These are phyloP conservation scores for Andrena flavipes DNA, from an alignment of 2,888 invertebrate genomes.

Conservation along the genomic window DNA sequence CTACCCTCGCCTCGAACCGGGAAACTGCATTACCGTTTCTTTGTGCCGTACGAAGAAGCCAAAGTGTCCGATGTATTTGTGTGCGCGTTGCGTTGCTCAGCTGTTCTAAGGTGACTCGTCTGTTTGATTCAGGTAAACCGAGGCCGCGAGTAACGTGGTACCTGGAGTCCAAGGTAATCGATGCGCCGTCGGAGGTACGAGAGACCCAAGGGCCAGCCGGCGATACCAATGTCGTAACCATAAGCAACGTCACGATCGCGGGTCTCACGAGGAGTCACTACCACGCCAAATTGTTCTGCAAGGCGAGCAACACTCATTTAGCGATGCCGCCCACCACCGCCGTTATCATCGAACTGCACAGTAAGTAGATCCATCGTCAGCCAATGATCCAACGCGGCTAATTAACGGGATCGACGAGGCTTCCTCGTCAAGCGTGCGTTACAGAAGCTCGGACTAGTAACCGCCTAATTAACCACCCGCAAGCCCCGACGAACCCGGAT, in stretches of 20 bases:
- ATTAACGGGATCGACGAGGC: background rate
- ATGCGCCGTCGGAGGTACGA: conserved; percentile 91
- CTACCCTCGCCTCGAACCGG: background rate
- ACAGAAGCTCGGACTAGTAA: too few species aligned
- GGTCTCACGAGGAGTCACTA: conserved; percentile 93
- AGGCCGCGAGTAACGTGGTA: conserved; percentile 93
- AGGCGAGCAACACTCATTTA: conserved; percentile 94
- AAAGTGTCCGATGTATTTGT: background rate
- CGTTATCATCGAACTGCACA: conserved; percentile 93
- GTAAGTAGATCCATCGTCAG: conserved; percentile 87
- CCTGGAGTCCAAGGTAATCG: conserved; percentile 93
- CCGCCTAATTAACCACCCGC: too few species aligned
- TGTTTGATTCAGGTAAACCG: conserved; percentile 88
- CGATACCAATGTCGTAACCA: conserved; percentile 88
- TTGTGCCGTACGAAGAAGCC: background rate
- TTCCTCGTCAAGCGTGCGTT: too few species aligned
- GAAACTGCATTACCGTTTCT: background rate
- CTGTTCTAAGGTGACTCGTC: background rate
- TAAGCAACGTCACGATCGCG: conserved; percentile 93
- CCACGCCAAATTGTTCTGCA: conserved; percentile 93
- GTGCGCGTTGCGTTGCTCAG: background rate
- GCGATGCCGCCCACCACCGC: conserved; percentile 92
- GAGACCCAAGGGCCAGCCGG: conserved; percentile 77
- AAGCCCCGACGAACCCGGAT: background rate
- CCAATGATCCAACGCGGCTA: background rate